These are phyloP conservation scores for Ia io DNA, from an alignment of 2,113 vertebrate species.

Conservation along the genomic window DNA sequence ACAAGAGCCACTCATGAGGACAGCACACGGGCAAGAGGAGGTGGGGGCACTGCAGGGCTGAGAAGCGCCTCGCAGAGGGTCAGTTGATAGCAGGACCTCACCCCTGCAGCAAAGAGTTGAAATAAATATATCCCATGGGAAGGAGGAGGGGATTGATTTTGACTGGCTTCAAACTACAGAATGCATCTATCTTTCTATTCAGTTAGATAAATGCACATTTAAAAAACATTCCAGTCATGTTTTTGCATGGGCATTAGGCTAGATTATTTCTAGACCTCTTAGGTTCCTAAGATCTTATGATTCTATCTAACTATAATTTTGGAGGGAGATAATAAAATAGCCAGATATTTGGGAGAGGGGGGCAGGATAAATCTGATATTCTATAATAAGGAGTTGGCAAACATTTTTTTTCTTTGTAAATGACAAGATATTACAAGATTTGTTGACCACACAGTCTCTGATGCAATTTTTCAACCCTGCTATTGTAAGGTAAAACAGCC, in stretches of 20 bases:
- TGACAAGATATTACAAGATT: background rate
- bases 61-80: fast-evolving
- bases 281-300: background rate
- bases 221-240: background rate
- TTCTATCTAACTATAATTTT: background rate
- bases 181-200: background rate
- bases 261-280: background rate
- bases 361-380: background rate
- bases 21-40: fast-evolving
- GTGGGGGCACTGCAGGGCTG: fast-evolving
- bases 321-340: background rate
- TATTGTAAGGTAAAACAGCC: fast-evolving
- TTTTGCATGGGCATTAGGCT: background rate
- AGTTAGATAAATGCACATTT: background rate
- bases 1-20: background rate
- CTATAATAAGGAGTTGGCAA: background rate
- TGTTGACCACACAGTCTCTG: background rate
- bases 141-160: background rate
- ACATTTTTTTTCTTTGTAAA: background rate
- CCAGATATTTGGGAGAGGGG: background rate
- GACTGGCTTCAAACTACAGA: background rate
- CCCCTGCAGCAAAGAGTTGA: background rate
- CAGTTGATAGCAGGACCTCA: no score
- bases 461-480: background rate
- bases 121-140: background rate